Percentiles rank a stretch among this genome's conserved stretches.
Conservation (phyloP, 2,113 vertebrate genomes). For the Pelecanus crispus region DNA sequence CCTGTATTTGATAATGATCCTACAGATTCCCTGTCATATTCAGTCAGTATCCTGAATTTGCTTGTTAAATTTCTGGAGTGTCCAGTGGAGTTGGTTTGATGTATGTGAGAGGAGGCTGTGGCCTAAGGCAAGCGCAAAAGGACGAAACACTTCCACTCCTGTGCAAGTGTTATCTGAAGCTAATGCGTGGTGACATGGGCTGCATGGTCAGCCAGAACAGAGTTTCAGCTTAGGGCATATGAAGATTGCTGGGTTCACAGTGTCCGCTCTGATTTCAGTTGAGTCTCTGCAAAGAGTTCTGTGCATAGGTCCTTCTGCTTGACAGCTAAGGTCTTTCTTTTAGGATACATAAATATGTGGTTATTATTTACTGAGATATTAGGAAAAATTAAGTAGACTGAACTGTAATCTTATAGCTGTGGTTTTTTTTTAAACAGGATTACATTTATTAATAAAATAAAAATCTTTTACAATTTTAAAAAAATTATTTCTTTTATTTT, state of each 20-base stretch:
- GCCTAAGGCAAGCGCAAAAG: constrained; percentile 2
- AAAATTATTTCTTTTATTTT: too few relatives aligned
- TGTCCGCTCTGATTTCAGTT: neutral
- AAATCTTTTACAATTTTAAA: too few relatives aligned
- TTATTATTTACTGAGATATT: neutral
- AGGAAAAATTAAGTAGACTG: neutral
- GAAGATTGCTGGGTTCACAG: neutral
- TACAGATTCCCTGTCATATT: neutral
- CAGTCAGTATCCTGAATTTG: neutral
- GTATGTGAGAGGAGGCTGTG: neutral
- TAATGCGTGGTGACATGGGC: constrained; percentile 21
- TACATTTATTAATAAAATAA: neutral
- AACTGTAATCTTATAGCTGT: neutral
- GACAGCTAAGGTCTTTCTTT: neutral
- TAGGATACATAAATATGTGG: neutral
- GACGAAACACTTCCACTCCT: neutral
- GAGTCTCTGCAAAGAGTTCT: neutral
- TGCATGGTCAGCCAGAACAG: constrained; percentile 48
- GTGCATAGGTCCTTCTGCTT: neutral
- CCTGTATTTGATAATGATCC: rapidly evolving
- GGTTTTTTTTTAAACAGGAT: neutral
- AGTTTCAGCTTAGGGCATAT: neutral
- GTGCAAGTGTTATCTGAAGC: neutral
- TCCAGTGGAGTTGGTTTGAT: neutral
- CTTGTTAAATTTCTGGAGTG: neutral